Base-by-base conservation (phyloP, 2,888 invertebrate species). In the Magallana nippona region DNA sequence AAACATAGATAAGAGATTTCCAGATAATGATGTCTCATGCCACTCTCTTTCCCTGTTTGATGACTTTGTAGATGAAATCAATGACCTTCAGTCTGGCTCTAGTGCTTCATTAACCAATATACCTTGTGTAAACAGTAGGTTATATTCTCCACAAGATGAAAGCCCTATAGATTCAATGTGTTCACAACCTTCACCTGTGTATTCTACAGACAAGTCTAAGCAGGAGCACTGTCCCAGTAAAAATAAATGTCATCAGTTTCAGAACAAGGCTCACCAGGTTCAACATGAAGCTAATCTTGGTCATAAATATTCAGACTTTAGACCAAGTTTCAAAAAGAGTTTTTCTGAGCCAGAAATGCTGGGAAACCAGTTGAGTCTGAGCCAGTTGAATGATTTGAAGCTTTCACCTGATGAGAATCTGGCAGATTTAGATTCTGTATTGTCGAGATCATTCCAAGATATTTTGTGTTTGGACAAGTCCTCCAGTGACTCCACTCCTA, bases 401-500 rank as follows among this genome's bases (percentile, higher is more conserved):
- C 57, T 60, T 32, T 63, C 63, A 11, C 82, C 82, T 19, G 82
- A 82, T 55, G 82, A 82, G 60, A 82, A 71, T 13, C 22, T 82
- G 10, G 63, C 60, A 55, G 82, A 82, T 71, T 22, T 82, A 55
- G 82, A 82, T 55, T 63, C 82, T 22, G 19, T 63, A 17, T 63
- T 82, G 13, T 62, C 82, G 19, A 82, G 71, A 82, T 82, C 82
- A 82, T 82, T 82, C 82, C 82, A 82, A 13, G 63, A 82, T 22
- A 22, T 82, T 5, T 55, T 63, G 19, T 60, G 32, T 44, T 63
- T 82, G 11, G 82, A 82, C 32, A 83, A 81, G 44, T 63, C 60
- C 10, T 85, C 85, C 8, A 82, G 79, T 56, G 83, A 85, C 57
- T 83, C 83, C 0, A 85, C 85, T 5, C 85, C 85, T 15, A 85